A percentile compares a stretch with the other conserved stretches of the same genome.
Evolutionary conservation across 1,140 invertebrate genomes (phyloP).

Genomic region (Zaprionus capensis): DNA sequence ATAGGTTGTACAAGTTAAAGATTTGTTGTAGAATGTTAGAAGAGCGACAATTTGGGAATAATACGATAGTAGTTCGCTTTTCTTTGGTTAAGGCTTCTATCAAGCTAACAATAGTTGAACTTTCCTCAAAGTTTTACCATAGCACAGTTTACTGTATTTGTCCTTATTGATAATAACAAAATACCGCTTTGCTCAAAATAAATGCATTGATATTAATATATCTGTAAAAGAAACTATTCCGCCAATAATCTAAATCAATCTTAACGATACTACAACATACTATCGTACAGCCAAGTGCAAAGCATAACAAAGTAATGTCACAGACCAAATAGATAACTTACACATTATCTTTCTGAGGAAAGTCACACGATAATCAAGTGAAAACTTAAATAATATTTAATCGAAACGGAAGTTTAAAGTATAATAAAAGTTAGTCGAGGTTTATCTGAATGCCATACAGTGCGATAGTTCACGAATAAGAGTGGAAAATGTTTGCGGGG

Average conservation of each 20-base stretch:
- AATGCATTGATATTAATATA: background rate
- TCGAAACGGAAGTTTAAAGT: background rate
- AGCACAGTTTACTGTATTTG: background rate
- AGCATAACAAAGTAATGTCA: background rate
- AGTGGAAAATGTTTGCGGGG: slow-evolving; percentile 1
- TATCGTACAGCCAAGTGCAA: background rate
- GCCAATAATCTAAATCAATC: background rate
- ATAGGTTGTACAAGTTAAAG: background rate
- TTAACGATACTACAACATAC: background rate
- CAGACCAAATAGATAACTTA: background rate
- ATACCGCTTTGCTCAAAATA: background rate
- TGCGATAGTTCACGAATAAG: background rate
- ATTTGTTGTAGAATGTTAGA: background rate
- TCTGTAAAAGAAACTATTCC: background rate
- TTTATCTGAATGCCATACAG: background rate
- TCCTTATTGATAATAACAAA: background rate
- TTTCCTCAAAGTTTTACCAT: background rate
- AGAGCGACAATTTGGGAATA: background rate
- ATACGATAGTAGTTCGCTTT: background rate
- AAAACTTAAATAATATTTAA: background rate
- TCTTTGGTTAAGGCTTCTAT: too few relatives aligned
- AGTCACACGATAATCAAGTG: background rate
- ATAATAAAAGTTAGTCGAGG: background rate
- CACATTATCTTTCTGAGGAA: too few relatives aligned
- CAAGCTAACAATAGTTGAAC: too few relatives aligned